A percentile compares a stretch with the other conserved stretches of the same genome.
These are phyloP conservation scores for Sebastes steindachneri DNA, from an alignment of 2,797 vertebrate species.

Conservation along the genomic window DNA sequence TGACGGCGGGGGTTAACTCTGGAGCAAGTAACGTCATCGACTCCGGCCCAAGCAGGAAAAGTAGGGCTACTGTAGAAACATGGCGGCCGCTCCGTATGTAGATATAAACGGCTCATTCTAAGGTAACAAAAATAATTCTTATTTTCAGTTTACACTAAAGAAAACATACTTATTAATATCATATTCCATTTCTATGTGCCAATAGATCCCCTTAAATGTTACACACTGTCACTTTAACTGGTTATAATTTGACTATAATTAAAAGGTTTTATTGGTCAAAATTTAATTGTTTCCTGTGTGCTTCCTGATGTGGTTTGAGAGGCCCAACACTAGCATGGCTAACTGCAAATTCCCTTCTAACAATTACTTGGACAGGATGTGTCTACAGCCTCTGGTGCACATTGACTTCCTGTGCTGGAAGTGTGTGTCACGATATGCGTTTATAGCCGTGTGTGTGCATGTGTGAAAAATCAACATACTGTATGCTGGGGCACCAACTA, in stretches of 20 bases:
- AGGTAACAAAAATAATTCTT: too few relatives aligned
- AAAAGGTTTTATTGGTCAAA: conserved; percentile 22
- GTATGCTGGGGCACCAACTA: not conserved
- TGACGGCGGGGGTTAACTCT: too few relatives aligned
- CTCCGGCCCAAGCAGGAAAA: too few relatives aligned
- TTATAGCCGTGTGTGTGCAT: not conserved
- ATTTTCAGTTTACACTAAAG: too few relatives aligned
- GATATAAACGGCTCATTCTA: too few relatives aligned
- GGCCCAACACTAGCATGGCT: not conserved
- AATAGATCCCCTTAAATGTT: not conserved
- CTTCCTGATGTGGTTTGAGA: conserved; percentile 36
- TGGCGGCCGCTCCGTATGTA: too few relatives aligned
- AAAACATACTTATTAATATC: too few relatives aligned
- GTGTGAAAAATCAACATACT: conserved; percentile 9
- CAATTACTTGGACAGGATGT: not conserved
- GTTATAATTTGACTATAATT: conserved; percentile 41
- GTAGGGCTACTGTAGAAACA: too few relatives aligned
- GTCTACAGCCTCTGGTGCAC: conserved; percentile 4
- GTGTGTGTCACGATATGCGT: not conserved
- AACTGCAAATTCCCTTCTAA: conserved; percentile 5
- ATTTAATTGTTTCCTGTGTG: conserved; percentile 18
- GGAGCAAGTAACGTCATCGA: too few relatives aligned
- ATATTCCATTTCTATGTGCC: too few relatives aligned
- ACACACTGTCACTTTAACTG: not conserved
- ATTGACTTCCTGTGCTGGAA: not conserved